Evolutionary conservation across 1,140 invertebrate species (phyloP).

Genomic region (Thaumatotibia leucotreta): DNA sequence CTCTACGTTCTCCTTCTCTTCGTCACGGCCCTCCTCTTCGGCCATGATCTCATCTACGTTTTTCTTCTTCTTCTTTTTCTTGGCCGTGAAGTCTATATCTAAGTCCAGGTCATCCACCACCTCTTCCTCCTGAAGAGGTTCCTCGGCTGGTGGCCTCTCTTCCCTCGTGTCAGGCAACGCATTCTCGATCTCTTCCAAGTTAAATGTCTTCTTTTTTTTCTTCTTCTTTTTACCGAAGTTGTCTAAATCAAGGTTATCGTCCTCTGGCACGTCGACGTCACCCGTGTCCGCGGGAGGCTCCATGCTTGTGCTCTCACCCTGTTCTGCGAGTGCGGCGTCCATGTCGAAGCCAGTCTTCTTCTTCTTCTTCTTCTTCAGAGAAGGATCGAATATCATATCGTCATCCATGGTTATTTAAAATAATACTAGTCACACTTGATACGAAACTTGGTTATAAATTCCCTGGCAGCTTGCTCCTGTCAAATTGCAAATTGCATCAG

Average conservation of each 20-base stretch:
- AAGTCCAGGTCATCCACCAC: slow-evolving; percentile 89
- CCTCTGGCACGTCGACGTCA: slow-evolving; percentile 76
- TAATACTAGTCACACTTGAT: slow-evolving; percentile 28
- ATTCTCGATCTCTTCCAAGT: slow-evolving; percentile 87
- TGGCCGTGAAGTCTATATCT: slow-evolving; percentile 90
- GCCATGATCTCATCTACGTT: slow-evolving; percentile 89
- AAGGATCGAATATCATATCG: slow-evolving; percentile 79
- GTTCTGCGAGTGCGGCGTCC: slow-evolving; percentile 84
- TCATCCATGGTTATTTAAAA: slow-evolving; percentile 64
- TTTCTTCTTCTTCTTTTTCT: slow-evolving; percentile 95
- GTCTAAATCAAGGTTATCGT: slow-evolving; percentile 85
- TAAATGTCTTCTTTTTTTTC: slow-evolving; percentile 88
- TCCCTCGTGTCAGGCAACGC: slow-evolving; percentile 81
- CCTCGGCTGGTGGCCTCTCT: slow-evolving; percentile 77
- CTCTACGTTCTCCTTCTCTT: slow-evolving; percentile 90
- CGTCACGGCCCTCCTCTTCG: slow-evolving; percentile 83
- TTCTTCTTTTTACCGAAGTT: slow-evolving; percentile 92
- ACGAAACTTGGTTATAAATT: slow-evolving; percentile 46
- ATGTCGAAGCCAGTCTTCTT: slow-evolving; percentile 96
- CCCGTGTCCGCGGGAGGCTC: slow-evolving; percentile 79
- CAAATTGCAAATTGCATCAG: slow-evolving; percentile 9
- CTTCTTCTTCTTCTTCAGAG: slow-evolving; percentile 95
- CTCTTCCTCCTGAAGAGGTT: slow-evolving; percentile 77
- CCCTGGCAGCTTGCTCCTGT: slow-evolving; percentile 13
- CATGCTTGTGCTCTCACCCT: slow-evolving; percentile 59